phyloP scores from a whole-genome alignment of 2,797 vertebrate species.

The Xyrichtys novacula region DNA sequence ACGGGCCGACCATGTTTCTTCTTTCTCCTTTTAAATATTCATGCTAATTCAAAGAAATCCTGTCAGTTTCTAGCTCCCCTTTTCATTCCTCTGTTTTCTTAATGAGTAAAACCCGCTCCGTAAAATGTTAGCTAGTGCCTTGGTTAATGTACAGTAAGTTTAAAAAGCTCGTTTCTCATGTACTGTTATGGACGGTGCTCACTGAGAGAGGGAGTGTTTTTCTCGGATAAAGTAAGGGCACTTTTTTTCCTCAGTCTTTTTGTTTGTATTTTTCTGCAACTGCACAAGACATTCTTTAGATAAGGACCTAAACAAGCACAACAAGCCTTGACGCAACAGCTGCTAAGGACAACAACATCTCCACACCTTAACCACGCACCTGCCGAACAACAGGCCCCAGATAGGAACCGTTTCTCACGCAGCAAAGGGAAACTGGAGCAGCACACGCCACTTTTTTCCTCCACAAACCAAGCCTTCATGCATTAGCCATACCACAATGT shows the following conservation, averaged over 20 bases:
- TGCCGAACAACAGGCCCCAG: slow-evolving; percentile 45
- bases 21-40: slow-evolving; percentile 46
- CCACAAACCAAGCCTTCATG: slow-evolving; percentile 41
- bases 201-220: slow-evolving; percentile 3
- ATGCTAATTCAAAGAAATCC: slow-evolving; percentile 69
- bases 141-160: slow-evolving; percentile 66
- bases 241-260: slow-evolving; percentile 35
- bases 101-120: slow-evolving; percentile 54
- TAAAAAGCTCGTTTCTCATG: slow-evolving; percentile 48
- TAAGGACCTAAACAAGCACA: slow-evolving; percentile 53
- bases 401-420: slow-evolving; percentile 55
- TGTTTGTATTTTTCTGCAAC: slow-evolving; percentile 50
- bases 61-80: slow-evolving; percentile 74
- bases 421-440: slow-evolving; percentile 73
- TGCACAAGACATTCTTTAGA: slow-evolving; percentile 46
- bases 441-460: slow-evolving; percentile 77
- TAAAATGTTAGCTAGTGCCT: slow-evolving; percentile 78
- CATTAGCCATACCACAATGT: slow-evolving; percentile 39
- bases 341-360: slow-evolving; percentile 11
- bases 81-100: slow-evolving; percentile 67
- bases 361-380: slow-evolving; percentile 24
- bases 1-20: slow-evolving; percentile 46
- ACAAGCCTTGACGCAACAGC: slow-evolving; percentile 14
- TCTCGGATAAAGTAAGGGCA: slow-evolving; percentile 20
- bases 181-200: slow-evolving; percentile 26